Percentiles rank a stretch among this genome's conserved stretches.
phyloP scores from a whole-genome alignment of 2,113 vertebrate genomes.

The Grantiella picta region DNA sequence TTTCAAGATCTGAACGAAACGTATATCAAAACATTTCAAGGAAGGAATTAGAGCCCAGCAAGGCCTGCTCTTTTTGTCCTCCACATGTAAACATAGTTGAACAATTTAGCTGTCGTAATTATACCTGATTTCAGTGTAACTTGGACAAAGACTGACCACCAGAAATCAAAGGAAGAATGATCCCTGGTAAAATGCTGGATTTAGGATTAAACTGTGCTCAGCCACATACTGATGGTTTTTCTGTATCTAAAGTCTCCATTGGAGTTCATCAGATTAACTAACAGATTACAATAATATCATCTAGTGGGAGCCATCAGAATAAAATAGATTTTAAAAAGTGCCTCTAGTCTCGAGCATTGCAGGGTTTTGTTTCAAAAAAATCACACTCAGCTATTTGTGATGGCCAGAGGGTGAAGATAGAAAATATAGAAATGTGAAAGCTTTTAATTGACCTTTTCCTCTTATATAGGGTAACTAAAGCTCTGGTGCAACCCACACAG shows the following conservation, averaged over 20 bases:
- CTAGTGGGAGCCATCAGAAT: not conserved
- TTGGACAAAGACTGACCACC: not conserved
- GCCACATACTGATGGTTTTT: not conserved
- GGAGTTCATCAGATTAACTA: not conserved
- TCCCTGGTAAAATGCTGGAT: not conserved
- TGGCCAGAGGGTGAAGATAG: not conserved
- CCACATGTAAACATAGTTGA: not conserved
- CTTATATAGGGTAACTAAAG: not conserved
- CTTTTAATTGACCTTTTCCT: not conserved
- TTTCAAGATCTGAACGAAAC: not conserved
- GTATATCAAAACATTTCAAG: not conserved
- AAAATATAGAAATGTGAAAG: not conserved
- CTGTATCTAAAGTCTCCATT: not conserved
- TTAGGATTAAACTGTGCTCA: not conserved
- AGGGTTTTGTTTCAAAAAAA: conserved; percentile 3
- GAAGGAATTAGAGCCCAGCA: not conserved
- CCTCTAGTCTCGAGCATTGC: not conserved
- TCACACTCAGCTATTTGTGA: not conserved
- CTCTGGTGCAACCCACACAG: not conserved
- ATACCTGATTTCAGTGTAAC: not conserved
- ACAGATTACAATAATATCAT: not conserved
- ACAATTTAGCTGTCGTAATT: not conserved
- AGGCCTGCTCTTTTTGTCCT: not conserved
- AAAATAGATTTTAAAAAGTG: not conserved
- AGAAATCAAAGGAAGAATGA: not conserved